Percentiles rank a stretch among this genome's conserved stretches.
phyloP scores from a whole-genome alignment of 1,140 invertebrate species.

The Temnothorax longispinosus region DNA sequence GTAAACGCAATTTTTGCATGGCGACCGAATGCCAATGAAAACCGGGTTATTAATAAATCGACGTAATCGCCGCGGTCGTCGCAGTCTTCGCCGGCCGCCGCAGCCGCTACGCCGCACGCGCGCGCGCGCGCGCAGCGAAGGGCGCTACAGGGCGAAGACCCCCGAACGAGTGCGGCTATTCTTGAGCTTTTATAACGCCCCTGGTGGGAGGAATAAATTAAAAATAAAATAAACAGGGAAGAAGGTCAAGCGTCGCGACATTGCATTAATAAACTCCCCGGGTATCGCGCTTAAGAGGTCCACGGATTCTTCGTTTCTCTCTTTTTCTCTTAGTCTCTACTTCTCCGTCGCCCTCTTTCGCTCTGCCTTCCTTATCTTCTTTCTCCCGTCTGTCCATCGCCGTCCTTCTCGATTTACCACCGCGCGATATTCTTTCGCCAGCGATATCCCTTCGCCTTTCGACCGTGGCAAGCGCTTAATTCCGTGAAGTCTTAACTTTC shows the following conservation, averaged over 20 bases:
- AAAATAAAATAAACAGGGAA: conserved; percentile 77
- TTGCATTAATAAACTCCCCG: conserved; percentile 74
- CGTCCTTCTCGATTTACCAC: conserved; percentile 1
- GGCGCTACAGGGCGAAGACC: background rate
- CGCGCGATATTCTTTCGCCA: conserved; percentile 14
- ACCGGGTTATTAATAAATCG: conserved; percentile 83
- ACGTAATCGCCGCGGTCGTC: conserved; percentile 69
- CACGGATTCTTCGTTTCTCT: background rate
- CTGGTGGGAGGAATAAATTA: conserved; percentile 77
- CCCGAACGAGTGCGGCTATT: conserved; percentile 45
- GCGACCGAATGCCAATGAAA: conserved; percentile 80
- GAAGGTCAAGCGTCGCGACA: conserved; percentile 74
- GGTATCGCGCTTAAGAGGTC: conserved; percentile 42
- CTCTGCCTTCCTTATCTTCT: background rate
- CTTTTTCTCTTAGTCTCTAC: conserved; percentile 28
- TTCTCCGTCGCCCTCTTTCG: background rate
- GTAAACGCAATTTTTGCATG: conserved; percentile 78
- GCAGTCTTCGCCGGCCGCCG: conserved; percentile 6
- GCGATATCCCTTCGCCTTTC: background rate
- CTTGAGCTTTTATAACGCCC: conserved; percentile 56
- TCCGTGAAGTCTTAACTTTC: conserved; percentile 51
- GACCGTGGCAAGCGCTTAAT: conserved; percentile 26
- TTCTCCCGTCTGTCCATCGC: background rate
- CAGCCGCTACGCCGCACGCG: too few species aligned
- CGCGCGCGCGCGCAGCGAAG: background rate